These are phyloP conservation scores for Zeuzera pyrina DNA, from an alignment of 2,888 invertebrate species.

Conservation along the genomic window DNA sequence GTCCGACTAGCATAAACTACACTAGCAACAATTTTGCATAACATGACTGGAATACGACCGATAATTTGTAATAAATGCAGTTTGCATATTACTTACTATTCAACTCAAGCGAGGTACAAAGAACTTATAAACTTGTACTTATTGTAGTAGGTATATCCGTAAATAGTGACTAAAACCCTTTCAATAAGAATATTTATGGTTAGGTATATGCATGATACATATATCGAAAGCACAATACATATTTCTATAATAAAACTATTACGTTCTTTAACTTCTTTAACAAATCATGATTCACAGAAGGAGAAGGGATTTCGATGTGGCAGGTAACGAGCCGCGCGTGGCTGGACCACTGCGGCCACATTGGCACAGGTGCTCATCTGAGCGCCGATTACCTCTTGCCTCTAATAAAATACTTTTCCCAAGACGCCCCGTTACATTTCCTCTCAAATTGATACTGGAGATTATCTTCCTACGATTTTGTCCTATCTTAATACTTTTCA, in stretches of 20 bases:
- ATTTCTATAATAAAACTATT: too few relatives aligned
- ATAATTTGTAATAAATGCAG: slow-evolving; percentile 25
- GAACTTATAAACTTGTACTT: too few relatives aligned
- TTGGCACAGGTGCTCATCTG: slow-evolving; percentile 35
- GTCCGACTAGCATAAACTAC: slow-evolving; percentile 56
- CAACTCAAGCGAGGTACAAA: too few relatives aligned
- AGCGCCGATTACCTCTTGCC: slow-evolving; percentile 27
- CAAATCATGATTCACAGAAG: slow-evolving; percentile 5
- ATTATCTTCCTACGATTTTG: slow-evolving; percentile 54
- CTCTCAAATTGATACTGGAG: slow-evolving; percentile 61
- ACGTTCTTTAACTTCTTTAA: slow-evolving; percentile 6
- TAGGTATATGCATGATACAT: too few relatives aligned
- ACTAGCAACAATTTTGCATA: slow-evolving; percentile 62
- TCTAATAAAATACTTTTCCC: slow-evolving; percentile 62
- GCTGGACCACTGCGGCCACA: slow-evolving; percentile 12
- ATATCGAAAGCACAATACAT: too few relatives aligned
- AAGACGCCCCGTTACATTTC: slow-evolving; percentile 38
- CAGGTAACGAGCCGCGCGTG: slow-evolving; percentile 7
- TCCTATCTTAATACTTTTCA: slow-evolving; percentile 54
- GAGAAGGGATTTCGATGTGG: slow-evolving; percentile 1
- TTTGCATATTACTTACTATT: too few relatives aligned
- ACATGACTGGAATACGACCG: slow-evolving; percentile 44
- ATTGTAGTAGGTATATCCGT: too few relatives aligned
- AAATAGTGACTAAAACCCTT: too few relatives aligned
- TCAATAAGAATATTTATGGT: too few relatives aligned